A percentile compares a stretch with the other conserved stretches of the same genome.
phyloP scores from a whole-genome alignment of 2,888 invertebrate species.

The Drosophila mulleri region DNA sequence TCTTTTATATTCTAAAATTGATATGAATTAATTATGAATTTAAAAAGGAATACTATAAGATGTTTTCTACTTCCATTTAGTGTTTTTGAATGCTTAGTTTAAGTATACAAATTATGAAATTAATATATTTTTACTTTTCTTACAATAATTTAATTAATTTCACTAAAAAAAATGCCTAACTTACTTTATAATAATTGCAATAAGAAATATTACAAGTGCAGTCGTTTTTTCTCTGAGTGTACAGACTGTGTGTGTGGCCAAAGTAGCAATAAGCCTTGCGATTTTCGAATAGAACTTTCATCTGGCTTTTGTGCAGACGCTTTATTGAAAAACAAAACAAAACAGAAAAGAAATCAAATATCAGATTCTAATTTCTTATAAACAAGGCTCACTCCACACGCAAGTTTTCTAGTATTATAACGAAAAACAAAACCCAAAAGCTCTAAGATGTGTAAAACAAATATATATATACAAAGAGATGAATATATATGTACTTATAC shows the following conservation, averaged over 20 bases:
- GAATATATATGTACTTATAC: conserved; percentile 58
- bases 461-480: conserved; percentile 44
- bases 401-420: conserved; percentile 63
- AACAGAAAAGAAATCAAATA: neutral
- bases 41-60: neutral
- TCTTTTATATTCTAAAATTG: neutral
- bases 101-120: too few species aligned
- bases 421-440: conserved; percentile 40
- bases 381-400: conserved; percentile 40
- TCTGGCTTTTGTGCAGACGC: conserved; percentile 25
- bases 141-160: neutral
- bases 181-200: neutral
- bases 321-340: neutral
- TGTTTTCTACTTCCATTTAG: neutral
- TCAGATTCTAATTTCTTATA: conserved; percentile 32
- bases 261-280: conserved; percentile 37
- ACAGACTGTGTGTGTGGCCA: conserved; percentile 47
- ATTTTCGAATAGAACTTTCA: conserved; percentile 30
- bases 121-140: neutral
- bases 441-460: conserved; percentile 65
- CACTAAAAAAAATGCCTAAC: neutral
- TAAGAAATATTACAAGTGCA: neutral
- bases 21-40: neutral
- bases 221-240: conserved; percentile 9
- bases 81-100: too few species aligned